Conservation (phyloP, 2,888 invertebrate species). For the Patella pellucida region DNA sequence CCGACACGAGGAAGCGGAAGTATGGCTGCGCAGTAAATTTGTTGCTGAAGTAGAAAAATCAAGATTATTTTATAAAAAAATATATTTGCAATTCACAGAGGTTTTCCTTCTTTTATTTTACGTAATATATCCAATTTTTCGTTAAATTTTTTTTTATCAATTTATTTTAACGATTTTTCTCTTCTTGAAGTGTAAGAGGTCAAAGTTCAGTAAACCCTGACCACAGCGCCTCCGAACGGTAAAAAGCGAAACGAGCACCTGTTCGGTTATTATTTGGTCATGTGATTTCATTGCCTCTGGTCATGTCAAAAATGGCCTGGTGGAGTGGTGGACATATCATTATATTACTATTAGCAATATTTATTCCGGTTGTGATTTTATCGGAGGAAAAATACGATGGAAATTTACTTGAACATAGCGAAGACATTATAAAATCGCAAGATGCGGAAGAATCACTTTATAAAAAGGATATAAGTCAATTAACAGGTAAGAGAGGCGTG, state of each 20-base stretch:
- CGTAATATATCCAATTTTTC: too few species aligned
- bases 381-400: slow-evolving; percentile 26
- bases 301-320: slow-evolving; percentile 21
- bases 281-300: slow-evolving; percentile 20
- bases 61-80: too few species aligned
- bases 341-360: slow-evolving; percentile 15
- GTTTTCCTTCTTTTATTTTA: too few species aligned
- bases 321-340: slow-evolving; percentile 17
- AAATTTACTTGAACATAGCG: slow-evolving; percentile 28
- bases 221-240: slow-evolving; percentile 19
- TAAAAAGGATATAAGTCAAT: slow-evolving; percentile 25
- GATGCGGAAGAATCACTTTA: slow-evolving; percentile 34
- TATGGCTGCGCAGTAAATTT: neutral
- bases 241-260: slow-evolving; percentile 17
- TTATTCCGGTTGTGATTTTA: slow-evolving; percentile 12
- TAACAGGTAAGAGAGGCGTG: slow-evolving; percentile 16
- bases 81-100: too few species aligned
- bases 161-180: neutral
- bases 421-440: slow-evolving; percentile 31
- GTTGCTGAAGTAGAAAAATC: neutral
- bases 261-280: slow-evolving; percentile 18
- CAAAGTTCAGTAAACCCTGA: neutral
- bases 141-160: neutral
- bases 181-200: neutral
- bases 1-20: slow-evolving; percentile 33